Conservation (phyloP, 1,140 invertebrate species). For the Cephus cinctus region DNA sequence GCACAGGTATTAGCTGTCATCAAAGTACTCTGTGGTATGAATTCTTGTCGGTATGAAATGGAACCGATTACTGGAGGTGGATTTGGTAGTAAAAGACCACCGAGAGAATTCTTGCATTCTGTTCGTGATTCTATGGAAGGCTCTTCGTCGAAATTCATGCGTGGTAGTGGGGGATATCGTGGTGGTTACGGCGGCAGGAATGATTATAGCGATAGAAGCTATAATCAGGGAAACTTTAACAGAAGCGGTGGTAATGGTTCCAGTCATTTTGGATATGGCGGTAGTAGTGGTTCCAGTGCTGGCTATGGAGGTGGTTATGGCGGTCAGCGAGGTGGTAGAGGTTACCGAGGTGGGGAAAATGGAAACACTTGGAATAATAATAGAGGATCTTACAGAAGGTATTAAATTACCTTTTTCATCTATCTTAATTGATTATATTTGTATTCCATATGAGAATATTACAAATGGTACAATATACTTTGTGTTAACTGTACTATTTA, state of each 20-base stretch:
- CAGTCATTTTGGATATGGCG: slow-evolving; percentile 16
- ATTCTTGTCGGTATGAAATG: slow-evolving; percentile 70
- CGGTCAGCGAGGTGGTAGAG: slow-evolving; percentile 9
- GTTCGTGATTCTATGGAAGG: slow-evolving; percentile 31
- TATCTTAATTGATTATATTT: too few species aligned
- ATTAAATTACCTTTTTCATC: slow-evolving; percentile 1
- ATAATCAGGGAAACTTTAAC: too few species aligned
- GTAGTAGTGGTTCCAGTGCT: slow-evolving; percentile 18
- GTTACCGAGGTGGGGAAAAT: slow-evolving; percentile 5
- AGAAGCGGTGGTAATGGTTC: slow-evolving; percentile 25
- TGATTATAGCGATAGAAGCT: slow-evolving; percentile 11
- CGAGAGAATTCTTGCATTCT: slow-evolving; percentile 40
- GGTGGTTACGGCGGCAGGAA: slow-evolving; percentile 38
- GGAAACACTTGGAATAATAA: background rate
- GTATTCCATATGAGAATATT: too few species aligned
- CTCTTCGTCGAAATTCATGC: slow-evolving; percentile 38
- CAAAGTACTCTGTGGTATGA: slow-evolving; percentile 68
- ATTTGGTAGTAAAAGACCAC: slow-evolving; percentile 50
- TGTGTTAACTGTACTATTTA: too few species aligned
- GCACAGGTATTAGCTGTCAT: slow-evolving; percentile 64
- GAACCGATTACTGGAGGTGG: slow-evolving; percentile 53
- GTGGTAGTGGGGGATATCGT: slow-evolving; percentile 41
- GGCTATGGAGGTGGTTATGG: slow-evolving; percentile 12
- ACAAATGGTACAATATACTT: too few species aligned
- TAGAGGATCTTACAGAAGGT: background rate